Base-by-base conservation (phyloP, 2,797 vertebrate species). In the Schizothorax lantsangensis region DNA sequence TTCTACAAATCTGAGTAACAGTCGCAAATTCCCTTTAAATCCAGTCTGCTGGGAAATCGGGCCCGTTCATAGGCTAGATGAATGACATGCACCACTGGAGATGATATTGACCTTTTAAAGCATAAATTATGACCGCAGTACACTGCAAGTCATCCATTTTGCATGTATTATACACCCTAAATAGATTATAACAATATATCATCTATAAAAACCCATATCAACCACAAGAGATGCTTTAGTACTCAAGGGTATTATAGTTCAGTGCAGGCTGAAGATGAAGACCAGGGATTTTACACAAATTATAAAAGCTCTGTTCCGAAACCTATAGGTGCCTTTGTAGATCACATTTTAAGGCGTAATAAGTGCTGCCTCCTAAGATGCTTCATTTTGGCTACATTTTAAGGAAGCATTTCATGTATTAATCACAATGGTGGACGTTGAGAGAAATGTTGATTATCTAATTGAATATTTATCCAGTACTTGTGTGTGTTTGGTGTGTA, bases 11-110 rank as follows among this genome's bases (percentile, higher is more conserved):
- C 94, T 95, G 93, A 95, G 93, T 95, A 96, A 96, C 95, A 96
- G 95, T 96, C 95, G 95, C 95, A 96, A 96, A 96, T 96, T 96
- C 95, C 95, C 95, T 96, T 96, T 96, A 96, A 96, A 96, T 95
- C 95, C 95, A 96, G 95, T 95, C 95, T 96, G 95, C 95, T 96
- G 95, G 93, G 93, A 92, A 91, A 92, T 94, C 93, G 88, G 91
- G 93, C 94, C 94, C 93, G 91, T 91, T 92, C 89, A 89, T 81
- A 90, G 10, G 69, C 89, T 84, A 36, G 78, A 84, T 86, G 82
- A 81, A 68, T 47, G 43, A 64, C 36, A 83, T n/a, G 43, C 52
- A 84, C 59, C 30, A 2, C 43, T 81, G 79, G 78, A 86, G 79
- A 64, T 14, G 33, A 79, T 15, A 62, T 64, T 81, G 52, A 86